These are phyloP conservation scores for Tortrix viridana DNA, from an alignment of 2,888 invertebrate species.

Conservation along the genomic window DNA sequence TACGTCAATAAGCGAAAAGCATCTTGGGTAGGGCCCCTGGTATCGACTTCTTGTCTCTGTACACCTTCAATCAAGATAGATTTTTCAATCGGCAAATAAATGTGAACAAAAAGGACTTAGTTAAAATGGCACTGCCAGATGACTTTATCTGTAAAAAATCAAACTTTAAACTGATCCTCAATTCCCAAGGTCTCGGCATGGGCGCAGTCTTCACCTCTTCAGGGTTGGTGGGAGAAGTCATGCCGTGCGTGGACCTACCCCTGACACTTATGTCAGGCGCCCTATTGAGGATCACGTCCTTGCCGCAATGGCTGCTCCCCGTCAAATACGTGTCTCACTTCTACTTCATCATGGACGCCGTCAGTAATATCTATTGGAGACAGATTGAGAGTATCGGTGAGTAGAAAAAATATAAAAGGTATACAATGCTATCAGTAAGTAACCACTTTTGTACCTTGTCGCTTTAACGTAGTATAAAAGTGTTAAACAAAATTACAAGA, in stretches of 20 bases:
- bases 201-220: constrained; percentile 73
- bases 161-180: background rate
- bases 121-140: too few relatives aligned
- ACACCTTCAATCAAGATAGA: too few relatives aligned
- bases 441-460: too few relatives aligned
- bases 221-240: constrained; percentile 71
- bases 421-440: too few relatives aligned
- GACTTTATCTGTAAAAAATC: too few relatives aligned
- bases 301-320: constrained; percentile 70
- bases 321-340: constrained; percentile 80
- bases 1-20: too few relatives aligned
- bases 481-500: too few relatives aligned
- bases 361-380: constrained; percentile 82
- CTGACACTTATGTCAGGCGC: constrained; percentile 78
- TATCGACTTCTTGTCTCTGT: too few relatives aligned
- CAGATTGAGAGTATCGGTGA: constrained; percentile 76
- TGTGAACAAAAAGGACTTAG: too few relatives aligned
- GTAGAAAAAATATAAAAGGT: constrained; percentile 34
- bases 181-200: constrained; percentile 71
- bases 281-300: constrained; percentile 69
- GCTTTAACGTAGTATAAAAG: too few relatives aligned
- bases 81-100: too few relatives aligned
- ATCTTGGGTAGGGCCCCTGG: too few relatives aligned
- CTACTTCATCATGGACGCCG: constrained; percentile 78
- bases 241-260: constrained; percentile 77